A percentile compares a stretch with the other conserved stretches of the same genome.
Evolutionary conservation across 2,888 invertebrate species (phyloP).

Genomic region (Apotomis capreana): DNA sequence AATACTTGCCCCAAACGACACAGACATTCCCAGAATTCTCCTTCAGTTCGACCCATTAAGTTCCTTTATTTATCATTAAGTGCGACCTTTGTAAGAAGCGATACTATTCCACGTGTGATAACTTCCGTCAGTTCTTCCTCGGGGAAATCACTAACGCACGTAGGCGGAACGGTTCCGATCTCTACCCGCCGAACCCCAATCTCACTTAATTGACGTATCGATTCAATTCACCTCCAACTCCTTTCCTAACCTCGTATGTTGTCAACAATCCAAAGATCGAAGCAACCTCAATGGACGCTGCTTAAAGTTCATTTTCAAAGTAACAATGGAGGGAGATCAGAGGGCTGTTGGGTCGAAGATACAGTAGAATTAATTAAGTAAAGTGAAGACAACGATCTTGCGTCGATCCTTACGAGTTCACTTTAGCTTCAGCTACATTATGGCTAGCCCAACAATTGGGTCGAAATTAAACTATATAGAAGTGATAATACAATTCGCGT

Average conservation of each 20-base stretch:
- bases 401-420: neutral
- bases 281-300: neutral
- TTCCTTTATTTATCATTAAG: neutral
- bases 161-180: conserved; percentile 62
- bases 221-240: conserved; percentile 5
- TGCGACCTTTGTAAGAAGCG: neutral
- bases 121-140: conserved; percentile 44
- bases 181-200: conserved; percentile 54
- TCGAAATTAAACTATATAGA: too few relatives aligned
- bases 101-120: neutral
- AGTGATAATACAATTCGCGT: too few relatives aligned
- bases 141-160: conserved; percentile 53
- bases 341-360: neutral
- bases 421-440: neutral
- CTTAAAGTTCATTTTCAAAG: neutral
- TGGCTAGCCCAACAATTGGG: too few relatives aligned
- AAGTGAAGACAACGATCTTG: neutral
- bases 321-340: neutral
- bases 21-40: too few relatives aligned
- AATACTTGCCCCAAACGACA: too few relatives aligned
- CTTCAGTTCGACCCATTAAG: too few relatives aligned
- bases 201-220: conserved; percentile 30
- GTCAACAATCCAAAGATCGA: neutral
- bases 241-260: neutral
- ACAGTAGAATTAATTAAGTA: neutral